Evolutionary conservation across 2,113 vertebrate species (phyloP).

Genomic region (Phyllostomus discolor): DNA sequence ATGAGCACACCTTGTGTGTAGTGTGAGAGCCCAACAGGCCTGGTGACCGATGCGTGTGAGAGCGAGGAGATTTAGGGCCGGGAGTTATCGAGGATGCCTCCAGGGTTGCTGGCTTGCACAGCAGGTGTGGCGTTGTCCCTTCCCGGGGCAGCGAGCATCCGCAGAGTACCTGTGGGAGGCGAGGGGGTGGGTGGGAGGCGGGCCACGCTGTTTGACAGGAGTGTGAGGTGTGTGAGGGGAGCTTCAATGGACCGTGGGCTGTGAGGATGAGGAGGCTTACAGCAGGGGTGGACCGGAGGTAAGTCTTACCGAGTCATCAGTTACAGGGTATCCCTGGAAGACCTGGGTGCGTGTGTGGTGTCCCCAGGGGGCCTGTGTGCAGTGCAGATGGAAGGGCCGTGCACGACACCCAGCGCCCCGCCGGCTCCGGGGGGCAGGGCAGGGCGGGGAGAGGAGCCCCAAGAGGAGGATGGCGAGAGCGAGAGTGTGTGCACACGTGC

Average conservation of each 20-base stretch:
- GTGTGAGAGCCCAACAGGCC: background rate
- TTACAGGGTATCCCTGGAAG: background rate
- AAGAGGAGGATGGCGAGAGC: background rate
- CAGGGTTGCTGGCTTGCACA: background rate
- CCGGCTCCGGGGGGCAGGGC: background rate
- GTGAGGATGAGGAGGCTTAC: background rate
- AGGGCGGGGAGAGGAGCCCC: background rate
- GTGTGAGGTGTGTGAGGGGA: background rate
- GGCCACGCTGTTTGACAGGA: background rate
- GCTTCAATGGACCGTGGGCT: background rate
- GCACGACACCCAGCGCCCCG: background rate
- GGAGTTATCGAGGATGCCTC: background rate
- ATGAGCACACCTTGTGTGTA: background rate
- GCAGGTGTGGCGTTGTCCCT: background rate
- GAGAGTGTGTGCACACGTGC: background rate
- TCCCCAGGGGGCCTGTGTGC: background rate
- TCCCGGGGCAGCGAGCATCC: background rate
- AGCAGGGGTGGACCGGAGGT: background rate
- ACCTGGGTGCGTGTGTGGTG: background rate
- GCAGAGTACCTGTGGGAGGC: background rate
- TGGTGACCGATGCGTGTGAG: background rate
- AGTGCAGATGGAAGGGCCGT: background rate
- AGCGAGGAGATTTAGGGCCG: background rate
- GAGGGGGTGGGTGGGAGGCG: background rate
- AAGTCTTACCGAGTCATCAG: background rate